phyloP scores from a whole-genome alignment of 92 coral and sea anemone genomes.

The Epizoanthus rinbou region DNA sequence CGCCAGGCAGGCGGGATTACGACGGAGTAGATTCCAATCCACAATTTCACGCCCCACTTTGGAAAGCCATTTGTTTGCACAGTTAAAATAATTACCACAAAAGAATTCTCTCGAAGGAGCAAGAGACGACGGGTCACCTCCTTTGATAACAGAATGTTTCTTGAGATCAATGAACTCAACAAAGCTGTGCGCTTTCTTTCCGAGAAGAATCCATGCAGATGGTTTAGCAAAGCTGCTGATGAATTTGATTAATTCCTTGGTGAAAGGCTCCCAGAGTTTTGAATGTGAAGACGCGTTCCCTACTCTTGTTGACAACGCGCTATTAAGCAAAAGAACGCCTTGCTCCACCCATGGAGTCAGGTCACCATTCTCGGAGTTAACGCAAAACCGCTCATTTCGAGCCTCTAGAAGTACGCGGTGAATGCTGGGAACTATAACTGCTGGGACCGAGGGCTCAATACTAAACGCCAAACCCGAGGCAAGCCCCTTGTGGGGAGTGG shows the following conservation, averaged over 20 bases:
- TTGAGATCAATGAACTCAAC: conserved; percentile 1
- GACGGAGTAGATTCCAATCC: conserved; percentile 20
- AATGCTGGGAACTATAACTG: conserved; percentile 17
- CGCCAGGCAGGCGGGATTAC: conserved; percentile 4
- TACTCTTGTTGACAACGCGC: conserved; percentile 16
- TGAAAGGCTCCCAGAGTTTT: conserved; percentile 23
- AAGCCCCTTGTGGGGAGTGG: conserved; percentile 16
- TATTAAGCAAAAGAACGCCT: conserved; percentile 22
- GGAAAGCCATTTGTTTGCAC: conserved; percentile 32
- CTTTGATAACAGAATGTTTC: conserved; percentile 26
- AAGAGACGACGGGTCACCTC: conserved; percentile 25
- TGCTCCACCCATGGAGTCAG: conserved; percentile 10
- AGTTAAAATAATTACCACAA: conserved; percentile 36
- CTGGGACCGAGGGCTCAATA: conserved; percentile 34
- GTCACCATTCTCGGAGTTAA: conserved; percentile 32
- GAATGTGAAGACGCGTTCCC: conserved; percentile 7
- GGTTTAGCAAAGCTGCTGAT: conserved; percentile 22
- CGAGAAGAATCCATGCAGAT: conserved; percentile 34
- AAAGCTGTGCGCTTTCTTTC: conserved; percentile 9
- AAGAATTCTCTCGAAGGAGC: conserved; percentile 13
- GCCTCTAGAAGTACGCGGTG: conserved; percentile 33
- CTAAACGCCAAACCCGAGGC: conserved; percentile 35
- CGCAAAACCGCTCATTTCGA: conserved; percentile 34
- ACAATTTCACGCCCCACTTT: neutral
- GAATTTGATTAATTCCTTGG: conserved; percentile 21